These are phyloP conservation scores for Macrotrachela quadricornifera DNA, from an alignment of 1,140 invertebrate species.

Conservation along the genomic window DNA sequence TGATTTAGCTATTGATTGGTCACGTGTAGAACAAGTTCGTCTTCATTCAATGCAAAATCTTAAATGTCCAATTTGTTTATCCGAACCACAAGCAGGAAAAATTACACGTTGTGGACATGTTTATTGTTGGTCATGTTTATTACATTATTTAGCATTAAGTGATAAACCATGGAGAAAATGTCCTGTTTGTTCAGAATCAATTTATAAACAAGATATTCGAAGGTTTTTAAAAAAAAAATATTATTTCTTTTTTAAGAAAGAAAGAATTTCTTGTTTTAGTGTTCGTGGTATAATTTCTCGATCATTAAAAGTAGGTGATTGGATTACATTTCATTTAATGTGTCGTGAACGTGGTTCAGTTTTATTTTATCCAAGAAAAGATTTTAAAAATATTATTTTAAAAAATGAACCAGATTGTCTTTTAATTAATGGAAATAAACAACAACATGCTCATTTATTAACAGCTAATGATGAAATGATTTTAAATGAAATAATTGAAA, in stretches of 20 bases:
- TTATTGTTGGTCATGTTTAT: slow-evolving; percentile 79
- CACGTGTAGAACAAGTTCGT: slow-evolving; percentile 59
- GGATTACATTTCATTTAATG: background rate
- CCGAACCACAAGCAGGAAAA: slow-evolving; percentile 49
- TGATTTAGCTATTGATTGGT: slow-evolving; percentile 72
- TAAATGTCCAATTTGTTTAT: slow-evolving; percentile 70
- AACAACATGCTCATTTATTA: background rate
- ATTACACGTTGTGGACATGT: slow-evolving; percentile 82
- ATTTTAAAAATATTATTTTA: background rate
- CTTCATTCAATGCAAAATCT: background rate
- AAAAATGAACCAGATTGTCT: too few relatives aligned
- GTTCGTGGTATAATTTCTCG: background rate
- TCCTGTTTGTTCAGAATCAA: slow-evolving; percentile 60
- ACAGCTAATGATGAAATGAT: too few relatives aligned
- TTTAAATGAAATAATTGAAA: slow-evolving; percentile 17
- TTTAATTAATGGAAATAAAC: background rate
- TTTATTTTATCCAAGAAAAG: background rate
- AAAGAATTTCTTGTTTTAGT: background rate
- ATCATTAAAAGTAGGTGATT: background rate
- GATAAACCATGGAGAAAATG: slow-evolving; percentile 55
- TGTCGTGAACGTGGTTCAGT: background rate
- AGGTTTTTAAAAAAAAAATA: too few relatives aligned
- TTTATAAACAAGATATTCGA: slow-evolving; percentile 28
- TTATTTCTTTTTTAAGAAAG: too few relatives aligned
- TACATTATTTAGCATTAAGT: slow-evolving; percentile 65